Evolutionary conservation across 2,888 invertebrate species (phyloP).

Genomic region (Linnaemya vulpina): DNA sequence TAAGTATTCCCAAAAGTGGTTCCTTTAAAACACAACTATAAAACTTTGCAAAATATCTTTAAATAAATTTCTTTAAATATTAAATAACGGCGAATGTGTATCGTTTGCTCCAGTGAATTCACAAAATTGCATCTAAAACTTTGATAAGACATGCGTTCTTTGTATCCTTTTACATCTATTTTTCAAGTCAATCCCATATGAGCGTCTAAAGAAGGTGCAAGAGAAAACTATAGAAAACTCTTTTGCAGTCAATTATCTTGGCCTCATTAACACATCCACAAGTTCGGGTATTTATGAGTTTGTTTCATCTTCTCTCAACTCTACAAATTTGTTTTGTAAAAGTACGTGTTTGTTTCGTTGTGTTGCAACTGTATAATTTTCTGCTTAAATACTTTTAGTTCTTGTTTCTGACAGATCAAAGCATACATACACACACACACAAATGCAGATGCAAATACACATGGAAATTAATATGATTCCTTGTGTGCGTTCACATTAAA

Average conservation of each 20-base stretch:
- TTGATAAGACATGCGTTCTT: too few species aligned
- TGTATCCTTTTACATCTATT: not conserved
- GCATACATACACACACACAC: conserved; percentile 1
- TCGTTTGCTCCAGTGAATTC: too few species aligned
- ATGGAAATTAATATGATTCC: conserved; percentile 8
- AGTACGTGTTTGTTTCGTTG: not conserved
- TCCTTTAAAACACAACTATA: too few species aligned
- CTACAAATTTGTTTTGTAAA: not conserved
- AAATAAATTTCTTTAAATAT: too few species aligned
- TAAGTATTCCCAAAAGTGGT: too few species aligned
- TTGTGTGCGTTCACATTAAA: conserved; percentile 25
- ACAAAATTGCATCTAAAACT: too few species aligned
- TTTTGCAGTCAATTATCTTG: not conserved
- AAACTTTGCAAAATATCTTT: too few species aligned
- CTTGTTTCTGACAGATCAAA: conserved; percentile 61
- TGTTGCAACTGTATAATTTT: conserved; percentile 27
- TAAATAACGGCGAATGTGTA: too few species aligned
- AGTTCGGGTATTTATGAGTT: not conserved
- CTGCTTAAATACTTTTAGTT: conserved; percentile 27
- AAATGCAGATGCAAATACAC: not conserved
- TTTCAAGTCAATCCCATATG: not conserved
- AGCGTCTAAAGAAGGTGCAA: not conserved
- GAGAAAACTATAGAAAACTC: not conserved
- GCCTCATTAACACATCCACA: not conserved
- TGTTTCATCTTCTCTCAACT: not conserved